Conservation (phyloP, 1,140 invertebrate genomes). For the Penaeus vannamei region DNA sequence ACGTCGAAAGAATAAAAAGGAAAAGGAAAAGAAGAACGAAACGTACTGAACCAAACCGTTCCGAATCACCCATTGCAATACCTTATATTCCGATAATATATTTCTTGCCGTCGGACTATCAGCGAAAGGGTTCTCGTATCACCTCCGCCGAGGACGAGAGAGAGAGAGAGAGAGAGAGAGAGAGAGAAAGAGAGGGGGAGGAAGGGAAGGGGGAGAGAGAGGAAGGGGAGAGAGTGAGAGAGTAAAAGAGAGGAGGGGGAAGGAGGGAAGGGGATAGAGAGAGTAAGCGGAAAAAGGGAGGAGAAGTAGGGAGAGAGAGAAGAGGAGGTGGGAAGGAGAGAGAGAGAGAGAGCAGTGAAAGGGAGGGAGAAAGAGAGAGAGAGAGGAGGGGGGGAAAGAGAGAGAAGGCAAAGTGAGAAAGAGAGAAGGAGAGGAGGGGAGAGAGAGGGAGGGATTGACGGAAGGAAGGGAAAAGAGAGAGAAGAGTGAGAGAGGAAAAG, state of each 20-base stretch:
- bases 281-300: neutral
- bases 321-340: neutral
- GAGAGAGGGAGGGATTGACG: neutral
- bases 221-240: neutral
- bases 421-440: neutral
- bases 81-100: no score
- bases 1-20: no score
- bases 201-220: neutral
- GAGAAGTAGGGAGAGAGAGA: neutral
- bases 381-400: neutral
- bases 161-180: no score
- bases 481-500: neutral
- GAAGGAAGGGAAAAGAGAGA: neutral
- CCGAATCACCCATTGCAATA: no score
- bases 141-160: no score
- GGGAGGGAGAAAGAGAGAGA: neutral
- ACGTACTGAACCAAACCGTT: no score
- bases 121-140: no score
- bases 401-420: neutral
- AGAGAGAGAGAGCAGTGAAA: neutral
- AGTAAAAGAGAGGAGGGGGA: neutral
- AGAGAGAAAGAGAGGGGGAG: neutral
- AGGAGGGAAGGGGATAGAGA: neutral
- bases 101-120: no score
- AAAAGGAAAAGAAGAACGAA: no score